These are phyloP conservation scores for Acanthosepion pharaonis DNA, from an alignment of 2,888 invertebrate genomes.

Conservation along the genomic window DNA sequence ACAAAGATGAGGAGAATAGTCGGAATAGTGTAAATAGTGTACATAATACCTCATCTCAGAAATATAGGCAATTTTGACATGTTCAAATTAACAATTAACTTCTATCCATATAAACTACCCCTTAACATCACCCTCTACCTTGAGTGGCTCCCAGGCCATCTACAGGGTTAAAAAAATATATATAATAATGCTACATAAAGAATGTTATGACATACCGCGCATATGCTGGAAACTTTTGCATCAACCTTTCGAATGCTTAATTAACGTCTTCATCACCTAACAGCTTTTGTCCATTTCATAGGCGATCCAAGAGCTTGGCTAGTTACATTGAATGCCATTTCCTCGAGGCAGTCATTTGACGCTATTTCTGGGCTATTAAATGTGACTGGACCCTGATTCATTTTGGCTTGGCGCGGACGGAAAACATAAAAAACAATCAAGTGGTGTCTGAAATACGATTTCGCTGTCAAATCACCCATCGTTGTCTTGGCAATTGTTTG, in stretches of 20 bases:
- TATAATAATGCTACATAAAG: too few species aligned
- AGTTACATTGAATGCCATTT: not conserved
- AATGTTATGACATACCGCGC: too few species aligned
- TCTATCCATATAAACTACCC: too few species aligned
- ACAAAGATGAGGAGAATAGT: too few species aligned
- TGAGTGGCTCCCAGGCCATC: too few species aligned
- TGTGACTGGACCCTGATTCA: not conserved
- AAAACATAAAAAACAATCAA: not conserved
- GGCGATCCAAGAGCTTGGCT: not conserved
- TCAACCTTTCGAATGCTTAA: not conserved
- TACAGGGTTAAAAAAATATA: too few species aligned
- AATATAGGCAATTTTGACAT: too few species aligned
- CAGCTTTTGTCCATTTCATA: not conserved
- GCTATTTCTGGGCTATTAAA: conserved; percentile 7
- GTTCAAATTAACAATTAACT: too few species aligned
- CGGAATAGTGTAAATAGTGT: too few species aligned
- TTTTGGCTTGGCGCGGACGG: not conserved
- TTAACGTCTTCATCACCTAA: not conserved
- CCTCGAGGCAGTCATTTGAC: not conserved
- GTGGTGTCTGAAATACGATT: not conserved
- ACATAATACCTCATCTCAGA: too few species aligned
- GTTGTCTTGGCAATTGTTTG: not conserved
- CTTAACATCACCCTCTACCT: too few species aligned
- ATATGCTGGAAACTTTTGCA: too few species aligned
- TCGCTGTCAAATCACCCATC: not conserved